Evolutionary conservation across 2,888 invertebrate genomes (phyloP).

Genomic region (Drosophila tanythrix): DNA sequence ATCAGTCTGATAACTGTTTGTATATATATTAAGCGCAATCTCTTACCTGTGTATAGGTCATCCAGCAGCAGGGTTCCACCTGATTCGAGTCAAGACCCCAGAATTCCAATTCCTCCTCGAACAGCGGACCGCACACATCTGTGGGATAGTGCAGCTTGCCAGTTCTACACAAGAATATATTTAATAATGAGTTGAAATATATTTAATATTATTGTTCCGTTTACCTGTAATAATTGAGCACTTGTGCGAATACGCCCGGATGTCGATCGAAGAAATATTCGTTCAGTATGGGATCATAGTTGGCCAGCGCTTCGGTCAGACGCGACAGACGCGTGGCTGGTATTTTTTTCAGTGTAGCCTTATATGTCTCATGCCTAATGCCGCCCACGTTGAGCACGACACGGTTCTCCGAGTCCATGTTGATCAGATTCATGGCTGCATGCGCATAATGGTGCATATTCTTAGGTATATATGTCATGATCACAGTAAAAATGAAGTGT

Average conservation of each 20-base stretch:
- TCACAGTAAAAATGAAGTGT: constrained; percentile 35
- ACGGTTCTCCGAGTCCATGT: constrained; percentile 99
- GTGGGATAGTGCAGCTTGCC: constrained; percentile 99
- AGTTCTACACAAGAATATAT: constrained; percentile 87
- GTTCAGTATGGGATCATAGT: constrained; percentile 99
- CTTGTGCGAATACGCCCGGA: constrained; percentile 98
- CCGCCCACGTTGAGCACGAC: constrained; percentile 99
- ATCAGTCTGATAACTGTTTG: neutral
- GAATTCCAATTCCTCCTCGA: constrained; percentile 99
- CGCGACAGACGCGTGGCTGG: constrained; percentile 97
- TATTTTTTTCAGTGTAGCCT: constrained; percentile 98
- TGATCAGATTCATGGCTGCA: constrained; percentile 93
- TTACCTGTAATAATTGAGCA: constrained; percentile 97
- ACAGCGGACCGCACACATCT: constrained; percentile 99
- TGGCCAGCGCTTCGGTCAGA: constrained; percentile 98
- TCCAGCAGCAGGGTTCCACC: constrained; percentile 99
- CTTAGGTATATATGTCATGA: constrained; percentile 82
- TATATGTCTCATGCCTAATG: constrained; percentile 98
- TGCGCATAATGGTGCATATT: constrained; percentile 80
- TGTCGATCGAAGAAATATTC: constrained; percentile 99
- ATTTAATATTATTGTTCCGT: constrained; percentile 5
- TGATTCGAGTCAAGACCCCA: constrained; percentile 99
- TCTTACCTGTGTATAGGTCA: constrained; percentile 97
- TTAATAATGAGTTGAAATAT: neutral
- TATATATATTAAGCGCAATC: too few species aligned